Conservation (phyloP, 2,797 vertebrate genomes). For the Nannoperca obscura region DNA sequence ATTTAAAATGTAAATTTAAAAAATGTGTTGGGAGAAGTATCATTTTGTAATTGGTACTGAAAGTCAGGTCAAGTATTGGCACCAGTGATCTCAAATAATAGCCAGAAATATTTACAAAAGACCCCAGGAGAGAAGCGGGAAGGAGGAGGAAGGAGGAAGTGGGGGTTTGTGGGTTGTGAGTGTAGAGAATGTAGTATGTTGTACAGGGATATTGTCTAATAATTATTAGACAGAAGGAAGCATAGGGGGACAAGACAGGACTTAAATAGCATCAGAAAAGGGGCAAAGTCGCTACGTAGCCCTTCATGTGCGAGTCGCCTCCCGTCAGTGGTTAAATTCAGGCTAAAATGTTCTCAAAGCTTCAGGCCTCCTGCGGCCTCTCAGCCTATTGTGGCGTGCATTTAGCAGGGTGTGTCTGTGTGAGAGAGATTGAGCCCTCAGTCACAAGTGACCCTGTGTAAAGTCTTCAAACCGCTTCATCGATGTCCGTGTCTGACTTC, state of each 20-base stretch:
- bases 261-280: slow-evolving; percentile 31
- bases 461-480: slow-evolving; percentile 23
- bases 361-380: slow-evolving; percentile 16
- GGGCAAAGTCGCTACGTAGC: not conserved
- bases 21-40: not conserved
- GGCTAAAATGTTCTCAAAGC: slow-evolving; percentile 31
- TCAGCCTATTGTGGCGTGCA: slow-evolving; percentile 24
- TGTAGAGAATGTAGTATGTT: not conserved
- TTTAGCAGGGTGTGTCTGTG: slow-evolving; percentile 11
- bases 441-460: slow-evolving; percentile 31
- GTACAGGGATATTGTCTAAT: not conserved
- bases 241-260: not conserved
- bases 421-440: slow-evolving; percentile 27
- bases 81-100: not conserved
- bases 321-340: slow-evolving; percentile 44
- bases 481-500: slow-evolving; percentile 39
- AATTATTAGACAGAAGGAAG: slow-evolving; percentile 18
- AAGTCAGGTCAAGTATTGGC: not conserved
- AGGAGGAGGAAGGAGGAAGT: slow-evolving; percentile 3
- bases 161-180: not conserved
- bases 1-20: not conserved
- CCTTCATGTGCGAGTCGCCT: slow-evolving; percentile 42
- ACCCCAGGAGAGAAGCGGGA: not conserved
- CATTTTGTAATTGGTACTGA: not conserved
- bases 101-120: slow-evolving; percentile 3